Base-by-base conservation (phyloP, 2,113 vertebrate species). In the Struthio camelus region DNA sequence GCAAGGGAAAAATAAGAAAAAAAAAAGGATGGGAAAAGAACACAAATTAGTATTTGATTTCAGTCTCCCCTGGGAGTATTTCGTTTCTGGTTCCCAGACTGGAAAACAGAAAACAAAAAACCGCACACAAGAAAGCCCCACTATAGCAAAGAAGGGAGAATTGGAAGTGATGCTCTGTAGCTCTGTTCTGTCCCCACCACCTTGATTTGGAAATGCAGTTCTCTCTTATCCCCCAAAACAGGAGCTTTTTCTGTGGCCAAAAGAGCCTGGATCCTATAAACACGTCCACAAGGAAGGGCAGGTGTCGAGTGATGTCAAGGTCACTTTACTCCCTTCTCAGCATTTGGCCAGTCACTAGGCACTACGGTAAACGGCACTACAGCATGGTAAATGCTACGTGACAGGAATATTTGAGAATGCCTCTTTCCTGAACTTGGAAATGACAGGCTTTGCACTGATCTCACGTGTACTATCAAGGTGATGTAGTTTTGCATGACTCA, bases 41-140 rank as follows among this genome's bases (percentile, higher is more conserved):
- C 62, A 62, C 48, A 87, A 85, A 91, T 77, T 87, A 22, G 83
- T 92, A 9, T 94, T 94, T 91, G 94, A 95, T 94, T 93, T 96
- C 65, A 44, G 58, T 81, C 78, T 94, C 89, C 50, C 14, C 24
- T 81, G 73, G n/a, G 92, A 93, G 40, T 84, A 81, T 84, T 96
- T 87, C 40, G 69, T 89, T 96, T 87, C 83, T 89, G 75, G 42
- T 85, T 88, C 93, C 82, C 67, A 96, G 38, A 84, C 0, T 1
- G 77, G 28, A 34, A 30, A 44, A 22, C 30, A 66, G 42, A 51
- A 10, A 70, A 77, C 44, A 46, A n/a, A 54, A 78, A 76, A 25
- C 3, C 2, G 34, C 12, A 14, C 9, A 34, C 54, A 88, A 93
- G 40, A 59, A 90, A 90, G 94, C 80, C 36, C 25, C 48, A 30